Evolutionary conservation across 2,113 vertebrate species (phyloP), one percentile per base, ranked within the genome.

Genomic region (Neotragus pygmaeus): DNA sequence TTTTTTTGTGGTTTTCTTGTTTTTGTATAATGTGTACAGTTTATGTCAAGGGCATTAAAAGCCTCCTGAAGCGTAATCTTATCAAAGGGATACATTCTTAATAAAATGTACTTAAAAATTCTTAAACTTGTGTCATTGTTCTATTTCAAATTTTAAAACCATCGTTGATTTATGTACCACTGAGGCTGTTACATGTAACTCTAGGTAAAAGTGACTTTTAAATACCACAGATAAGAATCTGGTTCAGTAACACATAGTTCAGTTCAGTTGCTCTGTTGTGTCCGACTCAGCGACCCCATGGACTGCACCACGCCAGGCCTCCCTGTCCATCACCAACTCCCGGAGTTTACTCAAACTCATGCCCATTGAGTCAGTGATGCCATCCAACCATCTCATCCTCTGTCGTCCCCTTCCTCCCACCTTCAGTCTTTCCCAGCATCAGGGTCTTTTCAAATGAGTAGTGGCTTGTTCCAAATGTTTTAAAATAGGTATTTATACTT

Each of bases 21-120:
- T 98, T 99, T 99, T 99, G 99, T 99, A 99, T 99, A 99, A 99
- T 99, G 99, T 99, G 99, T 99, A 99, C 99, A 99, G 99, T 99
- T 99, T 98, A 98, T 99, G 99, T 99, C 99, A 99, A 98, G 98
- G 99, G 99, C 99, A 99, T 99, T 99, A 99, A 98, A 99, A 99
- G 99, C 99, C 99, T 99, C 98, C 99, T 99, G 98, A 99, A 99
- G 98, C 98, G 91, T 99, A 99, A 99, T 99, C 99, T 99, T 99
- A 99, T 99, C 98, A 99, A 99, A 99, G 99, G 99, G 99, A 99
- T 99, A 99, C 99, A 97, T 99, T 99, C 99, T 99, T 99, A 99
- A 99, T 99, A 99, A 99, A 99, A 99, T 98, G 97, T 98, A 99
- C 98, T 98, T 98, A 98, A 99, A 81, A 99, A 97, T 98, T 98